Conservation (phyloP, 2,113 vertebrate species). For the Psephotus haematonotus region DNA sequence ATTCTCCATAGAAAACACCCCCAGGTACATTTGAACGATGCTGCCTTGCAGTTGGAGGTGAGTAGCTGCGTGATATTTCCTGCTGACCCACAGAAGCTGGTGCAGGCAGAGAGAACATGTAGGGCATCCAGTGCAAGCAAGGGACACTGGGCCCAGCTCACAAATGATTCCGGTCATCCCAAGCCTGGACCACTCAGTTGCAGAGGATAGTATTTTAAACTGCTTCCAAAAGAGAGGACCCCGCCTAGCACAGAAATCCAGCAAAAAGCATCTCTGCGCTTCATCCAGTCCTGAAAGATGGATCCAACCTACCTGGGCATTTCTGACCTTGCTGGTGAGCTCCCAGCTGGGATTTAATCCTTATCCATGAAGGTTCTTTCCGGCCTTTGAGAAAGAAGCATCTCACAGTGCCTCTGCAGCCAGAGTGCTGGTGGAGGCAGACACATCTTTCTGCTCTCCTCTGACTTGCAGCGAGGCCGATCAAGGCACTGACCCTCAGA, state of each 20-base stretch:
- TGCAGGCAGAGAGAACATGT: neutral
- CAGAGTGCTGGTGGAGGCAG: neutral
- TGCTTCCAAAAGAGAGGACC: neutral
- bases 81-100: accelerated
- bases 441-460: neutral
- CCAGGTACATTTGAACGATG: neutral
- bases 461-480: neutral
- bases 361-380: neutral
- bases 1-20: neutral
- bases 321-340: neutral
- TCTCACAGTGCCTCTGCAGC: neutral
- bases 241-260: neutral
- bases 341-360: neutral
- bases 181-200: neutral
- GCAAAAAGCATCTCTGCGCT: neutral
- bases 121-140: accelerated
- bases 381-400: neutral
- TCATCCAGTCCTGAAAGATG: accelerated
- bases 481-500: neutral
- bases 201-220: neutral
- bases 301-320: neutral
- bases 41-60: neutral
- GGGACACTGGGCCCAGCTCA: neutral
- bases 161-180: accelerated
- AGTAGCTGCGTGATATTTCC: neutral